A percentile compares a stretch with the other conserved stretches of the same genome.
Conservation (phyloP, 1,140 invertebrate species). For the Drosophila novamexicana region DNA sequence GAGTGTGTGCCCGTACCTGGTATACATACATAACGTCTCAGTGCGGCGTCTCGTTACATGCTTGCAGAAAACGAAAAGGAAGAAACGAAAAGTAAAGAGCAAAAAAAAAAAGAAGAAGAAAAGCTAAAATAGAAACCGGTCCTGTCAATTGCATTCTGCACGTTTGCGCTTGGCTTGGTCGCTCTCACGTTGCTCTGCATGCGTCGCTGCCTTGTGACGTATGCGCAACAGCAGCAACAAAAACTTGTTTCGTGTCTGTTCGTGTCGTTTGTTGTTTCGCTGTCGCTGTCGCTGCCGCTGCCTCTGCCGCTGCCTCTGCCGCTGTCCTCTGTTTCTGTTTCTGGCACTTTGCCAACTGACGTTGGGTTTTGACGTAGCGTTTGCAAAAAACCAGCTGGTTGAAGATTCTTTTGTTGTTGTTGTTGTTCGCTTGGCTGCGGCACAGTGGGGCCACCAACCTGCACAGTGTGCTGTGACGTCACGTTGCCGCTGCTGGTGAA, state of each 20-base stretch:
- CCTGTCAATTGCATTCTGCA: conserved; percentile 57
- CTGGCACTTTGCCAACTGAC: conserved; percentile 66
- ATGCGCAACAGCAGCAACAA: conserved; percentile 63
- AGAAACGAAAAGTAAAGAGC: conserved; percentile 38
- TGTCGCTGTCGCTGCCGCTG: not conserved
- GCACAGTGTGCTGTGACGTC: conserved; percentile 62
- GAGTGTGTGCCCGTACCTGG: conserved; percentile 19
- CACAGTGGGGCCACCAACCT: conserved; percentile 68
- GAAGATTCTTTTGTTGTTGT: conserved; percentile 23
- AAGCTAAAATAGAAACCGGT: conserved; percentile 55
- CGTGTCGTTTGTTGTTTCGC: conserved; percentile 30
- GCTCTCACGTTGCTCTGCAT: conserved; percentile 29
- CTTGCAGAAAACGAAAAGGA: conserved; percentile 55
- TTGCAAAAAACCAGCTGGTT: conserved; percentile 58
- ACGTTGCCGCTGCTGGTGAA: conserved; percentile 51
- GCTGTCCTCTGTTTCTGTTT: not conserved
- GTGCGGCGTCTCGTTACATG: conserved; percentile 36
- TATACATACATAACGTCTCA: conserved; percentile 44
- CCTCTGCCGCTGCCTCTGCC: too few relatives aligned
- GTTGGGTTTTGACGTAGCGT: conserved; percentile 38
- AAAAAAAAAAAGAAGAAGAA: conserved; percentile 10
- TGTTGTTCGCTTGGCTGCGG: conserved; percentile 14
- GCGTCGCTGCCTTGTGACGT: conserved; percentile 68
- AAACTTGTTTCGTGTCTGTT: conserved; percentile 66
- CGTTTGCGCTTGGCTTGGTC: conserved; percentile 32